Base-by-base conservation (phyloP, 2,113 vertebrate species). In the Rhynchomys soricoides region DNA sequence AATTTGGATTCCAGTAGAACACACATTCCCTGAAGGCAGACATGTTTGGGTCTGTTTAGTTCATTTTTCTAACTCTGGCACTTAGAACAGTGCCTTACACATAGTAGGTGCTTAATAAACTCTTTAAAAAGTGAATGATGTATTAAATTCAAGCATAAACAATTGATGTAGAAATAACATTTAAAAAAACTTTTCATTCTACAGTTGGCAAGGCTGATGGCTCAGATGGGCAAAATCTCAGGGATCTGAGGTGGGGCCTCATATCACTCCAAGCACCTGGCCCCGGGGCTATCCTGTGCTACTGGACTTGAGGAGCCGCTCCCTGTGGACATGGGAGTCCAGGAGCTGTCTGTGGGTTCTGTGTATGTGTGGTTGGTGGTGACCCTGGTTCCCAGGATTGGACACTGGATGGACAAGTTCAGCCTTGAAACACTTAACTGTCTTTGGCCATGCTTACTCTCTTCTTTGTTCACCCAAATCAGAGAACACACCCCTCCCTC, bases 61-160 rank as follows among this genome's bases (percentile, higher is more conserved):
- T 79, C 34, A 64, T 24, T 3, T 31, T 26, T 75, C 91, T 93
- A 64, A 85, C 90, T 89, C 40, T 37, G 55, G 90, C 85, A 66
- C 92, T 75, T 73, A 85, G 83, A 81, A 93, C 50, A 89, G n/a
- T 31, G 50, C 83, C 64, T 92, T 85, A 89, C 24, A 2, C 48
- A 7, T 6, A 55, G 57, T 17, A 81, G 70, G 29, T 57, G 74
- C 45, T 68, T 90, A 57, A 45, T 8, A 93, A 40, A 40, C 31
- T 59, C 68, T 85, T 85, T 37, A 59, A 34, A 31, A 95, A 95
- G 79, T 37, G 45, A 85, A 66, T 79, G 71, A 59, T 88, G 64
- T 50, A n/a, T 62, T 73, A 70, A 89, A 93, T 90, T 64, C 85
- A 85, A 93, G 64, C 45, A 62, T 77, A 75, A 68, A 91, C 34